These are phyloP conservation scores for Carlito syrichta DNA, from an alignment of 2,113 vertebrate species.

Conservation along the genomic window DNA sequence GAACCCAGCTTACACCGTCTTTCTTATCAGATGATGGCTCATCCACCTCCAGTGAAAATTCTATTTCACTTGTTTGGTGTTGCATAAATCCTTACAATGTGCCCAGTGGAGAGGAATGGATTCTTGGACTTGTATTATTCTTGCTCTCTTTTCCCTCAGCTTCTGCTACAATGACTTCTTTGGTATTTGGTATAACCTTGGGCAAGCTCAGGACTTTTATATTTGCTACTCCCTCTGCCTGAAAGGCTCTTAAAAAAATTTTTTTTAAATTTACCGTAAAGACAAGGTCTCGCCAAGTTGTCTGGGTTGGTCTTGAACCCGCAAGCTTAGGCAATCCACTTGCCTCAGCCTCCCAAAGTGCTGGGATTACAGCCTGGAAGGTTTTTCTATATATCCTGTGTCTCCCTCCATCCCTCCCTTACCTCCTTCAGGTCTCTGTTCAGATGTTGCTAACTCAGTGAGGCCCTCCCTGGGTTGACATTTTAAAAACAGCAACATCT, in stretches of 20 bases:
- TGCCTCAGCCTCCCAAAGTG: too few species aligned
- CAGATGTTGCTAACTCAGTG: background rate
- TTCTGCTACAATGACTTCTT: background rate
- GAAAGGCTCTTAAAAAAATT: too few species aligned
- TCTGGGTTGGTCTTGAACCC: too few species aligned
- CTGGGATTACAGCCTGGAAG: too few species aligned
- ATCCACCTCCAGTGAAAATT: background rate
- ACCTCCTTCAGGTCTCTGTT: background rate
- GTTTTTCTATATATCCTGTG: fast-evolving
- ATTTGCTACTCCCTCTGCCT: background rate
- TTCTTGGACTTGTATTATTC: background rate
- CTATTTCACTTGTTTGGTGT: background rate
- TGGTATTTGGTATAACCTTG: background rate
- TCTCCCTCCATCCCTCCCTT: background rate
- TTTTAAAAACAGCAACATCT: background rate
- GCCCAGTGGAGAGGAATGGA: background rate
- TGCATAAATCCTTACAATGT: background rate
- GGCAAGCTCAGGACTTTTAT: background rate
- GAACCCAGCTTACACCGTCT: too few species aligned
- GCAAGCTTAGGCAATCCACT: too few species aligned
- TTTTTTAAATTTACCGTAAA: too few species aligned
- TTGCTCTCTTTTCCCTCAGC: background rate
- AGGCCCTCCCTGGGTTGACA: background rate
- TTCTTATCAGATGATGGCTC: fast-evolving
- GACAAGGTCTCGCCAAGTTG: too few species aligned